These are phyloP conservation scores for Dufourea novaeangliae DNA, from an alignment of 1,140 invertebrate species.

Conservation along the genomic window DNA sequence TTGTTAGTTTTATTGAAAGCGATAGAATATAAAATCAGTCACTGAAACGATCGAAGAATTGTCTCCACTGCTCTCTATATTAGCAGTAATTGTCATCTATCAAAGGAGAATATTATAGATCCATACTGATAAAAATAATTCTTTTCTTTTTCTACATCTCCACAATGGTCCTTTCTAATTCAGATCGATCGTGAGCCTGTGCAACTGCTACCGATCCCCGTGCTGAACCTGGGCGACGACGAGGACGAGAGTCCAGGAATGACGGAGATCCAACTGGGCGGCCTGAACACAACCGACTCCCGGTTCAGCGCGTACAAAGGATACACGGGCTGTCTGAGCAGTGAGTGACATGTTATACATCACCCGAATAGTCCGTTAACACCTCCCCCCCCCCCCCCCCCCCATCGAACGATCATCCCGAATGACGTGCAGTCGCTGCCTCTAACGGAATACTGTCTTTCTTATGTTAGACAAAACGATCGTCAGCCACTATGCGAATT, in stretches of 20 bases:
- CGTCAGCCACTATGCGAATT: constrained; percentile 46
- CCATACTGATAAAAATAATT: no score
- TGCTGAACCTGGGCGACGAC: constrained; percentile 85
- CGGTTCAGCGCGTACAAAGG: constrained; percentile 90
- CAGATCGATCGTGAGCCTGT: constrained; percentile 89
- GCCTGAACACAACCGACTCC: constrained; percentile 90
- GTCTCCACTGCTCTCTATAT: no score
- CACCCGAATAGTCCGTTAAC: constrained; percentile 7
- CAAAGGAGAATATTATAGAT: no score
- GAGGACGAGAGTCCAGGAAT: constrained; percentile 82
- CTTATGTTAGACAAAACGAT: constrained; percentile 53
- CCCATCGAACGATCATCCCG: neutral
- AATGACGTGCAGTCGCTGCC: neutral
- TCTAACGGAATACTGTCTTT: constrained; percentile 42
- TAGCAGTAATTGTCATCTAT: no score
- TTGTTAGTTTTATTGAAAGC: no score
- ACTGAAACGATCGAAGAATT: no score
- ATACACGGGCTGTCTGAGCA: constrained; percentile 94
- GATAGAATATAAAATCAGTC: no score
- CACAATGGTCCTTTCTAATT: constrained; percentile 36
- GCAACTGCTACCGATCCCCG: constrained; percentile 85
- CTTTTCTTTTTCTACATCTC: no score
- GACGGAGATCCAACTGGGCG: constrained; percentile 93
- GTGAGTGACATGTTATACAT: constrained; percentile 82
- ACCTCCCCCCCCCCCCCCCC: no score